Evolutionary conservation across 2,797 vertebrate species (phyloP).

Genomic region (Urosaurus nigricauda): DNA sequence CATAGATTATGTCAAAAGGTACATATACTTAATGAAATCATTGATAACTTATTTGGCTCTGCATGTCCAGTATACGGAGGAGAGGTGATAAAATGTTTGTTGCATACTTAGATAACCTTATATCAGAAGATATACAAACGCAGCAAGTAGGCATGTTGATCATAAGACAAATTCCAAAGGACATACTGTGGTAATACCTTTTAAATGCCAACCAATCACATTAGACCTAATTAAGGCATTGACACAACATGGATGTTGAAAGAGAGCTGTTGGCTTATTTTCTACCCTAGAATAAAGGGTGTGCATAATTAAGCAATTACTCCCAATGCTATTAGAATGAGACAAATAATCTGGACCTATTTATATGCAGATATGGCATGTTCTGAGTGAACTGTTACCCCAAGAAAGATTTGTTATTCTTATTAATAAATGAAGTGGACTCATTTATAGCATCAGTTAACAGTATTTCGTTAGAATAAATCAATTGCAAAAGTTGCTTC

Average conservation of each 20-base stretch:
- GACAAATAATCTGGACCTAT: slow-evolving; percentile 15
- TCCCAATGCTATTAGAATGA: neutral
- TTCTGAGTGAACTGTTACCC: neutral
- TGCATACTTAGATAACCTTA: slow-evolving; percentile 47
- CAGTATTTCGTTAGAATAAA: slow-evolving; percentile 20
- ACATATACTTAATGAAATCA: neutral
- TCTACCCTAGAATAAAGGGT: neutral
- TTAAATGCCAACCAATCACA: no score
- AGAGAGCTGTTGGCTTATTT: slow-evolving; percentile 41
- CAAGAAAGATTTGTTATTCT: neutral
- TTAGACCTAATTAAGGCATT: no score
- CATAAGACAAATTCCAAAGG: no score
- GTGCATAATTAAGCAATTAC: slow-evolving; percentile 34
- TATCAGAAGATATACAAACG: neutral
- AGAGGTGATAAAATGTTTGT: slow-evolving; percentile 37
- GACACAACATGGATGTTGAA: no score
- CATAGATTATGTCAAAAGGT: neutral
- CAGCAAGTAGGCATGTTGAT: no score
- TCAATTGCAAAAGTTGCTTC: neutral
- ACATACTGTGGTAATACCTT: no score
- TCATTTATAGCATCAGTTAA: neutral
- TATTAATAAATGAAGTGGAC: neutral
- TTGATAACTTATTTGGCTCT: slow-evolving; percentile 38
- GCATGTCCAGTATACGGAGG: slow-evolving; percentile 31
- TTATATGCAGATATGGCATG: neutral